Percentiles rank a stretch among this genome's conserved stretches.
These are phyloP conservation scores for Apoda limacodes DNA, from an alignment of 2,888 invertebrate species.

Conservation along the genomic window DNA sequence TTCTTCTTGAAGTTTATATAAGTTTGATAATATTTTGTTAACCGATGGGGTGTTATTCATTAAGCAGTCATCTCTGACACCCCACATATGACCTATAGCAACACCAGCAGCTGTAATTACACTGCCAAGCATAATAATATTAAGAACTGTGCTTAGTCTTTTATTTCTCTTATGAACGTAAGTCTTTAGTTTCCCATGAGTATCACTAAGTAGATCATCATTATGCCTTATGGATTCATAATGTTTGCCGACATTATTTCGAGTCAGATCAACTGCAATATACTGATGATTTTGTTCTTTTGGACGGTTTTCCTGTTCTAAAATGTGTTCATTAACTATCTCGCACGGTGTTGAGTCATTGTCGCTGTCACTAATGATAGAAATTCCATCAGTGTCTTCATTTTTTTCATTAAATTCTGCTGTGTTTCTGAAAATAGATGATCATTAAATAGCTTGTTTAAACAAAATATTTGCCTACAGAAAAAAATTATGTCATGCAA, in stretches of 20 bases:
- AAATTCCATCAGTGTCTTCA: slow-evolving; percentile 65
- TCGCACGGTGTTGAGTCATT: slow-evolving; percentile 42
- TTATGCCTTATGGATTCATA: slow-evolving; percentile 33
- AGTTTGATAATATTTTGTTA: slow-evolving; percentile 57
- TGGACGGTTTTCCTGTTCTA: slow-evolving; percentile 28
- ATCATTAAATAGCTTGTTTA: too few species aligned
- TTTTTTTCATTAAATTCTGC: slow-evolving; percentile 43
- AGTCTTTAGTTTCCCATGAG: slow-evolving; percentile 45
- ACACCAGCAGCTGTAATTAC: slow-evolving; percentile 61
- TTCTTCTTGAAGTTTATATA: slow-evolving; percentile 63
- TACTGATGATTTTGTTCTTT: slow-evolving; percentile 27
- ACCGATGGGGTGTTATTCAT: slow-evolving; percentile 45
- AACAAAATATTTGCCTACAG: too few species aligned
- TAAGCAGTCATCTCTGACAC: slow-evolving; percentile 53
- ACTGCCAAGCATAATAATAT: slow-evolving; percentile 58
- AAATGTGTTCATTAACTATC: slow-evolving; percentile 26
- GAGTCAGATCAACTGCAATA: slow-evolving; percentile 25
- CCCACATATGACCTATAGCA: slow-evolving; percentile 65
- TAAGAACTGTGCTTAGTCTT: slow-evolving; percentile 54
- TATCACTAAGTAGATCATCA: slow-evolving; percentile 42
- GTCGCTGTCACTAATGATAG: slow-evolving; percentile 62
- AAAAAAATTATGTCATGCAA: too few species aligned
- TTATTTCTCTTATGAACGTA: slow-evolving; percentile 63
- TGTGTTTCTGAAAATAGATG: slow-evolving; percentile 29
- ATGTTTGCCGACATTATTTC: slow-evolving; percentile 23